Evolutionary conservation across 2,888 invertebrate genomes (phyloP).

Genomic region (Oscheius onirici): DNA sequence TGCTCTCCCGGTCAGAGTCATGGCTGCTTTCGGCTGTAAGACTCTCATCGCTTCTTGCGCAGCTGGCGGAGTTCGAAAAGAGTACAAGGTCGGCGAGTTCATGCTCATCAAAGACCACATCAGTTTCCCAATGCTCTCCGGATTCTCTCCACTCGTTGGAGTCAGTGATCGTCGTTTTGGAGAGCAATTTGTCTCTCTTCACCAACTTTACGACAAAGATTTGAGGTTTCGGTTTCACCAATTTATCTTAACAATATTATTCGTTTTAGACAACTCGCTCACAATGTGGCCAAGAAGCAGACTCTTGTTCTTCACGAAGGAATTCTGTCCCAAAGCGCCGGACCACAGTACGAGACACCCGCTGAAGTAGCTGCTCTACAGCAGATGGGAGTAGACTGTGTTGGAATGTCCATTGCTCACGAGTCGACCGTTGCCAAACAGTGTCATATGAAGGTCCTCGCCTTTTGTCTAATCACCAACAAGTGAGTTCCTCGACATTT

Average conservation of each 20-base stretch:
- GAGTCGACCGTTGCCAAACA: constrained; percentile 91
- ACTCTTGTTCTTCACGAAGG: constrained; percentile 80
- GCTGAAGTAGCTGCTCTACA: constrained; percentile 80
- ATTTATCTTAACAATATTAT: not conserved
- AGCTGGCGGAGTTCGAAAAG: constrained; percentile 89
- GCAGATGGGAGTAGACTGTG: constrained; percentile 57
- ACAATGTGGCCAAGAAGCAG: constrained; percentile 75
- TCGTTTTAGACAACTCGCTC: constrained; percentile 76
- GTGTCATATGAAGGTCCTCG: constrained; percentile 84
- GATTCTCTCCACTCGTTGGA: constrained; percentile 89
- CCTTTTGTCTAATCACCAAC: constrained; percentile 92
- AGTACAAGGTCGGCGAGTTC: constrained; percentile 89
- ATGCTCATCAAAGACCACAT: constrained; percentile 97
- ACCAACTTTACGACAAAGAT: constrained; percentile 83
- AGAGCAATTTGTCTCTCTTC: constrained; percentile 87
- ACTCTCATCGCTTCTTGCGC: constrained; percentile 93
- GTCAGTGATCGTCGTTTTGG: constrained; percentile 92
- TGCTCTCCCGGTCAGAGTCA: constrained; percentile 84
- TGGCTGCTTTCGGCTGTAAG: constrained; percentile 90
- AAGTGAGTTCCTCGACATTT: constrained; percentile 41
- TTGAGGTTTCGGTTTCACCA: constrained; percentile 76
- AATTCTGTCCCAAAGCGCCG: constrained; percentile 89
- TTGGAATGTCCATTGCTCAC: constrained; percentile 81
- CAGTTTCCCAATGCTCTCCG: constrained; percentile 93
- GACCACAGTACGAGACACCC: constrained; percentile 92